These are phyloP conservation scores for Caenorhabditis sp. DNA, from an alignment of 2,888 invertebrate genomes.

Conservation along the genomic window DNA sequence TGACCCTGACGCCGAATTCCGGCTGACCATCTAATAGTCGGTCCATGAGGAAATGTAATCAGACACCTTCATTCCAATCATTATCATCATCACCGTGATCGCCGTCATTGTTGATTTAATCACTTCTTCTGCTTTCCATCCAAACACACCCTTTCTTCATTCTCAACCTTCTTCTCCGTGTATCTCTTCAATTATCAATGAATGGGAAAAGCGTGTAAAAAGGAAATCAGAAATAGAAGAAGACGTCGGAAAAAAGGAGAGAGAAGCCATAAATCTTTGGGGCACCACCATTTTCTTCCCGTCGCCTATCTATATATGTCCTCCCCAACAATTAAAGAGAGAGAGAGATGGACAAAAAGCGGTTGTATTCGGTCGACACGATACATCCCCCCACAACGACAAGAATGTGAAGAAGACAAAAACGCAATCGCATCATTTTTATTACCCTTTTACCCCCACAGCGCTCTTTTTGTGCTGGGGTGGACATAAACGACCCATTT, in stretches of 20 bases:
- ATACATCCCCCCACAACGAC: slow-evolving; percentile 8
- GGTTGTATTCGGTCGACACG: slow-evolving; percentile 31
- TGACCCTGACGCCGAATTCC: too few relatives aligned
- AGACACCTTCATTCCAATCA: slow-evolving; percentile 6
- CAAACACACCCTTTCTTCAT: slow-evolving; percentile 26
- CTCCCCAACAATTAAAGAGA: slow-evolving; percentile 29
- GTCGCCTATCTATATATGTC: slow-evolving; percentile 30
- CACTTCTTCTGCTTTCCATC: slow-evolving; percentile 25
- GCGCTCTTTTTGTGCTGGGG: background rate
- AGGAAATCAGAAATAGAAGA: slow-evolving; percentile 36
- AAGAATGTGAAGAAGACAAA: background rate
- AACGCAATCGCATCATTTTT: slow-evolving; percentile 51
- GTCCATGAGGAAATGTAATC: background rate
- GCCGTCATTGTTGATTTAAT: slow-evolving; percentile 17
- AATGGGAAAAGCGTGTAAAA: slow-evolving; percentile 38
- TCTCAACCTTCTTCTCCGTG: background rate
- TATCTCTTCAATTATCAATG: slow-evolving; percentile 38
- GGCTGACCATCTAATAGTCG: background rate
- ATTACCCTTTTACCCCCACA: slow-evolving; percentile 24
- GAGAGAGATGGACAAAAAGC: slow-evolving; percentile 20
- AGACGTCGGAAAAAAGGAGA: background rate
- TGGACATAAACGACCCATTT: too few relatives aligned
- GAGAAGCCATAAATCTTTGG: slow-evolving; percentile 43
- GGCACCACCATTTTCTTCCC: slow-evolving; percentile 18
- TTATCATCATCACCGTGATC: background rate